Conservation (phyloP, 2,888 invertebrate genomes). For the Drosophila subsilvestris region DNA sequence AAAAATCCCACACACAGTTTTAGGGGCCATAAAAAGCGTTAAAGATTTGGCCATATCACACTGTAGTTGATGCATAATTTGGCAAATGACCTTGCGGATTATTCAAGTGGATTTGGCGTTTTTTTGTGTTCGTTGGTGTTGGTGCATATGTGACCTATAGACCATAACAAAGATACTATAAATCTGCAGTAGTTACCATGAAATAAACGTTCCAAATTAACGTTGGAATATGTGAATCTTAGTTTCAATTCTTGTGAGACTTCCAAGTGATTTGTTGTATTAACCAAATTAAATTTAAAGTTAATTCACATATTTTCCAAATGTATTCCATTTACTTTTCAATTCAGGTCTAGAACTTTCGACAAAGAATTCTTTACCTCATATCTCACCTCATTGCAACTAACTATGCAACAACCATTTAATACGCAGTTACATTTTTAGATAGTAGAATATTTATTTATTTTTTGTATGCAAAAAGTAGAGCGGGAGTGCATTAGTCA, state of each 20-base stretch:
- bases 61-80: slow-evolving; percentile 36
- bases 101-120: slow-evolving; percentile 13
- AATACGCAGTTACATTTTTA: slow-evolving; percentile 40
- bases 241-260: neutral
- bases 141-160: slow-evolving; percentile 3
- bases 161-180: slow-evolving; percentile 24
- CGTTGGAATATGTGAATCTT: neutral
- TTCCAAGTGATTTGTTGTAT: too few species aligned
- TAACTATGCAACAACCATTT: neutral
- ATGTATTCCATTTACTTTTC: neutral
- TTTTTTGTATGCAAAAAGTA: slow-evolving; percentile 19
- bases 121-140: neutral
- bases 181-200: slow-evolving; percentile 15
- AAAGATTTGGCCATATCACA: slow-evolving; percentile 38
- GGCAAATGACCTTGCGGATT: slow-evolving; percentile 38
- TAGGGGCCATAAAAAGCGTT: slow-evolving; percentile 41
- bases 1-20: slow-evolving; percentile 37
- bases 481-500: slow-evolving; percentile 42
- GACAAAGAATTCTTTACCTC: neutral
- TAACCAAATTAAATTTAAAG: too few species aligned
- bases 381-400: neutral
- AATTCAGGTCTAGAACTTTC: neutral
- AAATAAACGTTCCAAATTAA: neutral
- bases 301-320: too few species aligned
- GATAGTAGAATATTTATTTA: slow-evolving; percentile 9